These are phyloP conservation scores for Forbesichthys papilliferus DNA, from an alignment of 2,113 vertebrate genomes.

Conservation along the genomic window DNA sequence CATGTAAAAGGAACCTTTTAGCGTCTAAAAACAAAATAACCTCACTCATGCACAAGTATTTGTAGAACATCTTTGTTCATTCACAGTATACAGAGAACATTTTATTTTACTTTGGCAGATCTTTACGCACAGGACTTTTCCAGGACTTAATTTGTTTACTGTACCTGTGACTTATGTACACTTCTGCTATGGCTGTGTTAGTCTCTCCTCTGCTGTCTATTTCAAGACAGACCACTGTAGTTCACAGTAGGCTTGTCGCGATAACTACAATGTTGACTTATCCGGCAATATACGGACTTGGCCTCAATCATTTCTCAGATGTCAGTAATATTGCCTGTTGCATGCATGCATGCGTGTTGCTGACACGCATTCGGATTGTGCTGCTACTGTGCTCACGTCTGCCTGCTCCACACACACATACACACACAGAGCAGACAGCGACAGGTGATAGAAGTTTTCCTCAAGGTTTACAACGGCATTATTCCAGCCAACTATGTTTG, in stretches of 20 bases:
- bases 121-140: too few relatives aligned
- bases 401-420: too few relatives aligned
- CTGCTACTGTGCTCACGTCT: not conserved
- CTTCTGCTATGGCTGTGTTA: constrained; percentile 15
- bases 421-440: too few relatives aligned
- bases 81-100: constrained; percentile 26
- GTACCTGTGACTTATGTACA: not conserved
- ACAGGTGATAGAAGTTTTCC: too few relatives aligned
- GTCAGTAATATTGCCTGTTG: too few relatives aligned
- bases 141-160: constrained; percentile 19
- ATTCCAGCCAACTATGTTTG: too few relatives aligned
- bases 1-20: not conserved
- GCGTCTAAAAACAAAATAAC: too few relatives aligned
- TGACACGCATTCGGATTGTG: not conserved
- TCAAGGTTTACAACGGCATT: too few relatives aligned
- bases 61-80: not conserved
- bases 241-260: too few relatives aligned
- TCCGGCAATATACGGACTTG: too few relatives aligned
- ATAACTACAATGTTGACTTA: too few relatives aligned
- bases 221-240: not conserved
- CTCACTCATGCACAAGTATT: constrained; percentile 3
- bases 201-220: constrained; percentile 20
- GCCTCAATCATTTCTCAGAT: too few relatives aligned
- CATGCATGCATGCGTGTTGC: not conserved
- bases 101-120: constrained; percentile 9